Base-by-base conservation (phyloP, 2,888 invertebrate species). In the Marronus borbonicus region DNA sequence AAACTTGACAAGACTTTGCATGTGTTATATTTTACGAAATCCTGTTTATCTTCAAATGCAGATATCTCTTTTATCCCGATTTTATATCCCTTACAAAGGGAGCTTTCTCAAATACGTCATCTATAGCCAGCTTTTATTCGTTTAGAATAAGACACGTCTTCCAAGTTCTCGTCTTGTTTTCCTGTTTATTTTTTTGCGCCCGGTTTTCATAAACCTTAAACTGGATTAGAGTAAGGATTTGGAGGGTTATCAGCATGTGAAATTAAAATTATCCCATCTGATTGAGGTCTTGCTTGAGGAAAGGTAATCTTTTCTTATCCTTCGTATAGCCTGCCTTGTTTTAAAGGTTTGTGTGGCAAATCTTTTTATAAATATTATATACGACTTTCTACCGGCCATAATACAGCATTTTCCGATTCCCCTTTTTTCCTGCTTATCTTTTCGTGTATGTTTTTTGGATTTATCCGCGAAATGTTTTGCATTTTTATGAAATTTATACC, bases 191-290 rank as follows among this genome's bases (percentile, higher is more conserved):
- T 44, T 39, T 44, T 44, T 12, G 8, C 44, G 44, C 44, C 70
- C 20, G 3, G 31, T 70, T 70, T 70, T 31, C 70, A 17, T 39
- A 39, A 70, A 36, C 55, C 36, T 55, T 17, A 55, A 52, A 55
- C n/a, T 70, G 55, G 58, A 55, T 55, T 70, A 58, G 31, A 70
- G 20, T 10, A 20, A 17, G 70, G 55, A 39, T 36, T 58, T 70
- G 7, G 55, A 55, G 58, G 58, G 55, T 36, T 70, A 70, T 70
- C 70, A 70, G 70, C 58, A 70, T 70, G 70, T 70, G 70, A 70
- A 70, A 70, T 70, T 70, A 70, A 55, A 58, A 70, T 70, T 70
- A 70, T 70, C 70, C 36, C 24, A 70, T 70, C 70, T 70, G 70
- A 70, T 70, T 70, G 70, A 31, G 49, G 68, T 68, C 44, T 50